Percentiles rank a stretch among this genome's conserved stretches.
phyloP scores from a whole-genome alignment of 2,888 invertebrate genomes.

The Bimastos eiseni region DNA sequence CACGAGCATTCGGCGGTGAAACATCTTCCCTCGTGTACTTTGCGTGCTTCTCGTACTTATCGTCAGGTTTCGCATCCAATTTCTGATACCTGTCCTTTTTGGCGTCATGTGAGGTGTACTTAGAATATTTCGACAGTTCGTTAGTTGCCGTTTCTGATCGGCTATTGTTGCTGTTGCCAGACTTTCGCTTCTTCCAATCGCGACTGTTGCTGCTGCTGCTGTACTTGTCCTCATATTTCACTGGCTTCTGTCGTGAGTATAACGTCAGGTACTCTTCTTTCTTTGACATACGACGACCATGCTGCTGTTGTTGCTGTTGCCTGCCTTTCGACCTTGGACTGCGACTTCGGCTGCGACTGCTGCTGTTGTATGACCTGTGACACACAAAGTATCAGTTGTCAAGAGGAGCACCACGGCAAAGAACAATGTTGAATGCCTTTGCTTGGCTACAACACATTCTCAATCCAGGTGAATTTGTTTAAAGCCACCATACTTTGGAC shows the following conservation, averaged over 20 bases:
- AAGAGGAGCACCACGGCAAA: not conserved
- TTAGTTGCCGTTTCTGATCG: not conserved
- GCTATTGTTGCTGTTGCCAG: not conserved
- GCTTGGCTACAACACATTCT: not conserved
- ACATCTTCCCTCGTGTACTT: not conserved
- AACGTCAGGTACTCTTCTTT: not conserved
- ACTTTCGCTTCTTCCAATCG: constrained; percentile 20
- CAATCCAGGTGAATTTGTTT: not conserved
- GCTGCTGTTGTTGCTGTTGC: not conserved
- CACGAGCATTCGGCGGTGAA: not conserved
- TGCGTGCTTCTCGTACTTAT: not conserved
- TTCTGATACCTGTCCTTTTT: constrained; percentile 20
- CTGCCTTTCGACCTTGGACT: not conserved
- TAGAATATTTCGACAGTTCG: not conserved
- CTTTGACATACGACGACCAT: not conserved
- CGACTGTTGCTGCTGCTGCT: not conserved
- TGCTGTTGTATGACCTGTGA: constrained; percentile 19
- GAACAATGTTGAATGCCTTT: not conserved
- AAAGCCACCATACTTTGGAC: not conserved
- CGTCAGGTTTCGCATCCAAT: not conserved
- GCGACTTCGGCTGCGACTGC: constrained; percentile 18
- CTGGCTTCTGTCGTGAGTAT: not conserved
- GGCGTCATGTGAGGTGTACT: not conserved
- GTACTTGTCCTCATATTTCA: not conserved
- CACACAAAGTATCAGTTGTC: not conserved